phyloP scores from a whole-genome alignment of 2,888 invertebrate species.

The Drosophila nr. fundita region DNA sequence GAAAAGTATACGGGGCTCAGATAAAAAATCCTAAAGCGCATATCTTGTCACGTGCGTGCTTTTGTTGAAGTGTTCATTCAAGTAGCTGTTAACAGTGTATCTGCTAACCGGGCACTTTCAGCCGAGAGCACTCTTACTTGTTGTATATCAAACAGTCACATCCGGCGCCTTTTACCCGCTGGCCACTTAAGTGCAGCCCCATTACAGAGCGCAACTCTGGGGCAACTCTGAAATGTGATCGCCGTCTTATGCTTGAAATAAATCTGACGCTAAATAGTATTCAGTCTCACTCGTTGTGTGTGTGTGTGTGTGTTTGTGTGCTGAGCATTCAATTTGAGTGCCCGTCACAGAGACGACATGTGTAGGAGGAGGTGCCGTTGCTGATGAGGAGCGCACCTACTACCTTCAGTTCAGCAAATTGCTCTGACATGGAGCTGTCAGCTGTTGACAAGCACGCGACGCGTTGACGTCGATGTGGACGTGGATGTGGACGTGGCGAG shows the following conservation, averaged over 20 bases:
- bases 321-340: slow-evolving; percentile 71
- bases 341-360: slow-evolving; percentile 64
- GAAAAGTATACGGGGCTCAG: background rate
- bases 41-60: background rate
- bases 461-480: slow-evolving; percentile 30
- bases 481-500: slow-evolving; percentile 24
- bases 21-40: background rate
- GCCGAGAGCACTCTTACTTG: slow-evolving; percentile 1
- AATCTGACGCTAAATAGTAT: slow-evolving; percentile 72
- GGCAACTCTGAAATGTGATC: slow-evolving; percentile 81
- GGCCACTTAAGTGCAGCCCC: slow-evolving; percentile 67
- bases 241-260: slow-evolving; percentile 82
- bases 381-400: slow-evolving; percentile 33
- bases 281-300: slow-evolving; percentile 33
- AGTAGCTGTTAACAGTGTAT: background rate
- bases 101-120: background rate
- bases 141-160: slow-evolving; percentile 38
- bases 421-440: slow-evolving; percentile 82
- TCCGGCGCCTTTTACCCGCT: slow-evolving; percentile 64
- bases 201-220: slow-evolving; percentile 7
- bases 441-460: slow-evolving; percentile 82
- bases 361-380: slow-evolving; percentile 32
- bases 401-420: slow-evolving; percentile 75
- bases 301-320: slow-evolving; percentile 8
- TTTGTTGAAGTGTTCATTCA: background rate